Evolutionary conservation across 2,797 vertebrate genomes (phyloP).

Genomic region (Anas georgica): DNA sequence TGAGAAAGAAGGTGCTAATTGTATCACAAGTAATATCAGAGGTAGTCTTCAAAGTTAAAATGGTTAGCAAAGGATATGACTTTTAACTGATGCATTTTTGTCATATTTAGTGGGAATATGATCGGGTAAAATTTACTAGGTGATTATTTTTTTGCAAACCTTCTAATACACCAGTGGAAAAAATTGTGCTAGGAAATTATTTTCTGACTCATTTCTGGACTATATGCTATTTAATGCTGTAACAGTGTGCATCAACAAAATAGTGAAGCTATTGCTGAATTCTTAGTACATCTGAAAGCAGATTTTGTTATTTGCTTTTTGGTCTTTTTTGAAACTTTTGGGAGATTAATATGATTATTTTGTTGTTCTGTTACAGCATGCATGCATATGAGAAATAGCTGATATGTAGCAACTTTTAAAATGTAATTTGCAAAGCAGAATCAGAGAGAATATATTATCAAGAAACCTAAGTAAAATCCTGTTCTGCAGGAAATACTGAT

Average conservation of each 20-base stretch:
- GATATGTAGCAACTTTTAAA: neutral
- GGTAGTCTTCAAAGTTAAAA: neutral
- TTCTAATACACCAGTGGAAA: neutral
- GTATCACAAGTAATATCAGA: neutral
- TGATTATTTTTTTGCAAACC: neutral
- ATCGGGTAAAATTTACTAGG: neutral
- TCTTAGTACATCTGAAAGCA: neutral
- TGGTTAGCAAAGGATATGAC: neutral
- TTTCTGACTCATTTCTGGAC: neutral
- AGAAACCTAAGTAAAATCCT: neutral
- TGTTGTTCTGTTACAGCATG: neutral
- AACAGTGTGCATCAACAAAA: neutral
- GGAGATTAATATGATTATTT: neutral
- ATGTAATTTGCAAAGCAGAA: neutral
- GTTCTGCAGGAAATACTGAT: neutral
- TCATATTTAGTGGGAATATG: neutral
- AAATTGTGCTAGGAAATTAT: neutral
- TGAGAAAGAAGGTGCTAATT: neutral
- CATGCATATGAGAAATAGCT: neutral
- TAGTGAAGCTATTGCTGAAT: neutral
- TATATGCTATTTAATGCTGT: neutral
- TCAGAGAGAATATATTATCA: neutral
- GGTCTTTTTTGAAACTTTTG: neutral
- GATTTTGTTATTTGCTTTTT: neutral
- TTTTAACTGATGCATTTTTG: neutral